Percentiles rank a stretch among this genome's conserved stretches.
phyloP scores from a whole-genome alignment of 2,888 invertebrate species.

The Macrophya annulata region DNA sequence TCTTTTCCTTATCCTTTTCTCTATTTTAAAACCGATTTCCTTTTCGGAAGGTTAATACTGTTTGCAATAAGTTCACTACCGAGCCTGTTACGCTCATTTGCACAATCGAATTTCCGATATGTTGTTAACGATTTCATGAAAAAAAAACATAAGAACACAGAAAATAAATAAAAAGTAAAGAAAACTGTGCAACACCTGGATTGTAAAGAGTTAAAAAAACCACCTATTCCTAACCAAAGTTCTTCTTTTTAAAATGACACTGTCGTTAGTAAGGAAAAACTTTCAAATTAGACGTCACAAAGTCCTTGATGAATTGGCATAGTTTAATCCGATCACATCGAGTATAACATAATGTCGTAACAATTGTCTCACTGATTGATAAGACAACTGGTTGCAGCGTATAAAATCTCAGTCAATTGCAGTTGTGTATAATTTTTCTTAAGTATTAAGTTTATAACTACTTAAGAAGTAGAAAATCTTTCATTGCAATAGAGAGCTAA shows the following conservation, averaged over 20 bases:
- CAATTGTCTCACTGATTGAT: conserved; percentile 41
- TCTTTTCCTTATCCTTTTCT: conserved; percentile 57
- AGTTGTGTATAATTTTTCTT: neutral
- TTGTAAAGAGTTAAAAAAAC: conserved; percentile 8
- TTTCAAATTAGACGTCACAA: conserved; percentile 40
- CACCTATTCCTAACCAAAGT: neutral
- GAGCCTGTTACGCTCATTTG: neutral
- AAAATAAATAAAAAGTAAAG: neutral
- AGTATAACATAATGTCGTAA: conserved; percentile 34
- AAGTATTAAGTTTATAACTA: neutral
- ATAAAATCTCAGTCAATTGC: neutral
- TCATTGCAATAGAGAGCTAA: neutral
- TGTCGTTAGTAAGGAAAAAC: conserved; percentile 10
- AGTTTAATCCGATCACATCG: conserved; percentile 26
- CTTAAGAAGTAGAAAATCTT: neutral
- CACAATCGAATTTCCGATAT: conserved; percentile 8
- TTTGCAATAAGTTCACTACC: neutral
- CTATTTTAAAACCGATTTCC: neutral
- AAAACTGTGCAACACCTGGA: neutral
- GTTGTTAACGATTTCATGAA: neutral
- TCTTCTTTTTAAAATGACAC: neutral
- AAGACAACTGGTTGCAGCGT: neutral
- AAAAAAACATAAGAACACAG: neutral
- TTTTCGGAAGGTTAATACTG: neutral
- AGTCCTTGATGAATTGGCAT: conserved; percentile 46